phyloP scores from a whole-genome alignment of 2,797 vertebrate genomes.

The Sparus aurata region DNA sequence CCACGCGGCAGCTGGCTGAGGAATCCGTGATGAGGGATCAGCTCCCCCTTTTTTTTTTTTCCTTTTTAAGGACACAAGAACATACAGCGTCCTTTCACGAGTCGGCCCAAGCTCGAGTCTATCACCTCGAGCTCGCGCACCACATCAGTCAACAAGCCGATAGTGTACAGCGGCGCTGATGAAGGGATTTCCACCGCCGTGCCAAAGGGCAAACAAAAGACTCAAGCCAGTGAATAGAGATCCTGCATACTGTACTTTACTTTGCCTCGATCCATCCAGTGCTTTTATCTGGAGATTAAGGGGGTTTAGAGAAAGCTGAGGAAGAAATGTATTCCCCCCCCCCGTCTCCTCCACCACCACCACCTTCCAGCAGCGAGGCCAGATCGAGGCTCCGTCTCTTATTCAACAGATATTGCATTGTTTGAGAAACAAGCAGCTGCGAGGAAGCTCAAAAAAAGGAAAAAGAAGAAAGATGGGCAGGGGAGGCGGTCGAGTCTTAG shows the following conservation, averaged over 20 bases:
- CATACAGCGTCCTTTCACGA: slow-evolving; percentile 42
- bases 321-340: slow-evolving; percentile 43
- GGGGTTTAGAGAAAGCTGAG: slow-evolving; percentile 63
- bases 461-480: background rate
- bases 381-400: slow-evolving; percentile 51
- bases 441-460: slow-evolving; percentile 24
- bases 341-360: too few relatives aligned
- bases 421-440: slow-evolving; percentile 70
- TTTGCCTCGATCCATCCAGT: slow-evolving; percentile 51
- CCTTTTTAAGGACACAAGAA: slow-evolving; percentile 19
- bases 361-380: slow-evolving; percentile 56
- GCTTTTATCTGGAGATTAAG: slow-evolving; percentile 69
- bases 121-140: slow-evolving; percentile 48
- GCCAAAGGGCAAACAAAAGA: slow-evolving; percentile 72
- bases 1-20: slow-evolving; percentile 30
- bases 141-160: slow-evolving; percentile 55
- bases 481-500: slow-evolving; percentile 21
- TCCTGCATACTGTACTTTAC: slow-evolving; percentile 61
- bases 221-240: slow-evolving; percentile 50
- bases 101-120: slow-evolving; percentile 38
- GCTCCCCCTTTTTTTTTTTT: background rate
- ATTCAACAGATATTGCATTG: slow-evolving; percentile 68
- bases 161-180: slow-evolving; percentile 26
- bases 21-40: slow-evolving; percentile 51
- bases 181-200: slow-evolving; percentile 63